Conservation (phyloP, 2,797 vertebrate species). For the Gallinago stenura region DNA sequence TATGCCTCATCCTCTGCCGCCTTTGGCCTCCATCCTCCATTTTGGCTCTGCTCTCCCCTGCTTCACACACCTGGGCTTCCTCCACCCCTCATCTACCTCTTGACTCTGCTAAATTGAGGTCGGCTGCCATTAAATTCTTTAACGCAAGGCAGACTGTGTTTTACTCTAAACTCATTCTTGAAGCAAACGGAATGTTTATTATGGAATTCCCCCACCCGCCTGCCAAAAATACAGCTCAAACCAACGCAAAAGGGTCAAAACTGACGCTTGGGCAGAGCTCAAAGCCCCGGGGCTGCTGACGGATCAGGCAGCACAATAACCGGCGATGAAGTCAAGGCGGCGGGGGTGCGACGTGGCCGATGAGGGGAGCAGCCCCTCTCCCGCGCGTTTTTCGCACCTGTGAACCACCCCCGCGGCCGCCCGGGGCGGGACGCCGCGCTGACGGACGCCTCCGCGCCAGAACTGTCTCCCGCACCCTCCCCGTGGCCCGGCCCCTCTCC, state of each 20-base stretch:
- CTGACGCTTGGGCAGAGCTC: neutral
- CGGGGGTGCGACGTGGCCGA: neutral
- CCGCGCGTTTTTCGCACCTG: neutral
- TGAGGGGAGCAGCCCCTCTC: neutral
- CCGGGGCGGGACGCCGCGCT: neutral
- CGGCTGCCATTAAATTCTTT: neutral
- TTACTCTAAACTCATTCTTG: neutral
- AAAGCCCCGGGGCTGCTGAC: neutral
- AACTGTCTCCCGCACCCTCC: neutral
- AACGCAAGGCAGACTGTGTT: neutral
- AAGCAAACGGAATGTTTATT: rapidly evolving
- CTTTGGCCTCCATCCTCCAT: neutral
- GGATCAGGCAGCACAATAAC: neutral
- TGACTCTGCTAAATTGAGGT: neutral
- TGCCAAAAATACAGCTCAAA: neutral
- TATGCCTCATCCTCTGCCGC: neutral
- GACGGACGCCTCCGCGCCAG: neutral
- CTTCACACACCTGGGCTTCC: rapidly evolving
- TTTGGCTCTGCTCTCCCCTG: rapidly evolving
- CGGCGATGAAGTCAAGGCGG: neutral
- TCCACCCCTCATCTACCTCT: rapidly evolving
- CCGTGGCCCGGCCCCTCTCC: neutral
- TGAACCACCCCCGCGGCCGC: neutral
- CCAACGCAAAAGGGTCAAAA: neutral
- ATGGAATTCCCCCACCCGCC: neutral